phyloP scores from a whole-genome alignment of 2,113 vertebrate species.

The Ellobius talpinus region DNA sequence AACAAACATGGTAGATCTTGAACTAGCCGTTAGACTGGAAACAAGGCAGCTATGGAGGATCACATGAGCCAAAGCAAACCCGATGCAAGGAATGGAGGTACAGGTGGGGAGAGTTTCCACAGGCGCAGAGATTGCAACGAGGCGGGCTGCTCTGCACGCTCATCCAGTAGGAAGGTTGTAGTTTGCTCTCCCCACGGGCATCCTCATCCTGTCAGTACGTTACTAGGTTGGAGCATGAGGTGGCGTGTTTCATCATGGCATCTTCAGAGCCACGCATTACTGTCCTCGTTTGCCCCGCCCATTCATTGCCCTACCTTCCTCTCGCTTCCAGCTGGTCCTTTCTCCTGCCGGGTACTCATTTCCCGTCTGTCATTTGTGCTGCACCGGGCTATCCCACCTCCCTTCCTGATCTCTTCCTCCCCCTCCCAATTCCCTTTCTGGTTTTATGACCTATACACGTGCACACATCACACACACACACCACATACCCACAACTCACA shows the following conservation, averaged over 20 bases:
- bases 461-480: background rate
- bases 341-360: too few relatives aligned
- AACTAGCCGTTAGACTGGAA: background rate
- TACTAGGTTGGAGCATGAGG: too few relatives aligned
- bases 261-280: background rate
- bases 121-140: background rate
- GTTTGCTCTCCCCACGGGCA: background rate
- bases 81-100: background rate
- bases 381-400: too few relatives aligned
- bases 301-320: too few relatives aligned
- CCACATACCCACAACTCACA: background rate
- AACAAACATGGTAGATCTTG: background rate
- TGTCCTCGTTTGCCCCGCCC: too few relatives aligned
- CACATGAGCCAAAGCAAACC: background rate
- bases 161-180: background rate
- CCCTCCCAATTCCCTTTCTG: too few relatives aligned
- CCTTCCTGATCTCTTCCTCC: too few relatives aligned
- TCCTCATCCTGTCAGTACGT: too few relatives aligned
- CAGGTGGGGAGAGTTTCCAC: background rate
- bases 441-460: too few relatives aligned
- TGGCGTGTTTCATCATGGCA: too few relatives aligned
- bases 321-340: background rate
- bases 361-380: too few relatives aligned
- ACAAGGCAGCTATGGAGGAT: background rate
- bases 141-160: background rate